These are phyloP conservation scores for Drosophila sproati DNA, from an alignment of 1,140 invertebrate species.

Conservation along the genomic window DNA sequence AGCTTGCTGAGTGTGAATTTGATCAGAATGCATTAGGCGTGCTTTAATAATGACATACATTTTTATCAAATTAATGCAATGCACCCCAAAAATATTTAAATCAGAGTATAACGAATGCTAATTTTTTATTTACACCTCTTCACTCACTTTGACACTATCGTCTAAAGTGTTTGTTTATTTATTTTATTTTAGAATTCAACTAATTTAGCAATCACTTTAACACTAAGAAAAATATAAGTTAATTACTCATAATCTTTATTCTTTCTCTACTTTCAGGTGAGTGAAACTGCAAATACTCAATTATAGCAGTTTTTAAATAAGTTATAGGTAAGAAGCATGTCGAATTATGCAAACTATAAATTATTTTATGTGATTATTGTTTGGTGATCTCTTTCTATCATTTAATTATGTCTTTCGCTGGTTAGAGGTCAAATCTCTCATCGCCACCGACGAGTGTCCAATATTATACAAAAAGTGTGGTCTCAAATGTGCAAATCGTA, in stretches of 20 bases:
- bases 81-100: neutral
- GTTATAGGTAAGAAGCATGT: conserved; percentile 19
- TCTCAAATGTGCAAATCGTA: neutral
- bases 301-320: no score
- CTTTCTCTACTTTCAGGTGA: conserved; percentile 56
- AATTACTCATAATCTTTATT: conserved; percentile 34
- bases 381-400: no score
- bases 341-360: neutral
- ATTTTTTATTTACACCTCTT: neutral
- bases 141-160: no score
- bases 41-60: conserved; percentile 17
- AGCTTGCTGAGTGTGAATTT: conserved; percentile 37
- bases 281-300: conserved; percentile 21
- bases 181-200: neutral
- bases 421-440: no score
- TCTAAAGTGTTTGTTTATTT: no score
- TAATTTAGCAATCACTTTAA: neutral
- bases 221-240: neutral
- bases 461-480: no score
- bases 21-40: conserved; percentile 5
- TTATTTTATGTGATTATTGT: no score
- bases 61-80: neutral
- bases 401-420: neutral
- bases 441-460: no score
- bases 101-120: neutral